Evolutionary conservation across 2,797 vertebrate genomes (phyloP).

Genomic region (Rhadinocentrus ornatus): DNA sequence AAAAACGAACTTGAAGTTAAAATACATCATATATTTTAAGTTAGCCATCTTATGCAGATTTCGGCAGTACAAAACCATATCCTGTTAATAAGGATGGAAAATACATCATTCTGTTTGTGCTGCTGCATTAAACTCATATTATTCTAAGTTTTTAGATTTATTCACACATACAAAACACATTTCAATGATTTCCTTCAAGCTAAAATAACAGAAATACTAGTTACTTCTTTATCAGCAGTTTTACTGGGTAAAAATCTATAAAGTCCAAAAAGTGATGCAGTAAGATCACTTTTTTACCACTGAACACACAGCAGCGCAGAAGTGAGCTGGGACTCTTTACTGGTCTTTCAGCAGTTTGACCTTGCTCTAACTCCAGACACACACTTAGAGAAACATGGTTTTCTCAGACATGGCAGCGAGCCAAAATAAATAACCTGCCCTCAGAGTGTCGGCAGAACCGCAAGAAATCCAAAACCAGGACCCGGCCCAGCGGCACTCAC

Average conservation of each 20-base stretch:
- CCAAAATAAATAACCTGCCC: slow-evolving; percentile 79
- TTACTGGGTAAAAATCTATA: too few species aligned
- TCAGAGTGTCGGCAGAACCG: slow-evolving; percentile 82
- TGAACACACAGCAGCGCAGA: slow-evolving; percentile 15
- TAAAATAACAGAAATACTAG: too few species aligned
- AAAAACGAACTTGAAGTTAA: too few species aligned
- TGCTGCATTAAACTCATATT: not conserved
- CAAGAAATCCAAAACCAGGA: slow-evolving; percentile 83
- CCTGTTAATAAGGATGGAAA: too few species aligned
- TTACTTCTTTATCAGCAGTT: not conserved
- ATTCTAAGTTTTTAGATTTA: too few species aligned
- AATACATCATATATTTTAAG: too few species aligned
- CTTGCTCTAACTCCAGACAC: slow-evolving; percentile 67
- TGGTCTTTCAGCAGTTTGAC: slow-evolving; percentile 70
- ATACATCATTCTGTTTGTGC: too few species aligned
- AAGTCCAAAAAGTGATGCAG: not conserved
- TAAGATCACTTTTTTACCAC: not conserved
- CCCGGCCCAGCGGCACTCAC: slow-evolving; percentile 68
- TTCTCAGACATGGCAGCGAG: slow-evolving; percentile 69
- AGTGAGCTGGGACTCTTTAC: slow-evolving; percentile 45
- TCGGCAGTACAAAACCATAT: too few species aligned
- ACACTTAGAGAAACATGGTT: slow-evolving; percentile 73
- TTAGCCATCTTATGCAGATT: too few species aligned
- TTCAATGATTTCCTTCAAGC: too few species aligned
- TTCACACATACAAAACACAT: too few species aligned